phyloP scores from a whole-genome alignment of 1,140 invertebrate species.

The Bombus haemorrhoidalis region DNA sequence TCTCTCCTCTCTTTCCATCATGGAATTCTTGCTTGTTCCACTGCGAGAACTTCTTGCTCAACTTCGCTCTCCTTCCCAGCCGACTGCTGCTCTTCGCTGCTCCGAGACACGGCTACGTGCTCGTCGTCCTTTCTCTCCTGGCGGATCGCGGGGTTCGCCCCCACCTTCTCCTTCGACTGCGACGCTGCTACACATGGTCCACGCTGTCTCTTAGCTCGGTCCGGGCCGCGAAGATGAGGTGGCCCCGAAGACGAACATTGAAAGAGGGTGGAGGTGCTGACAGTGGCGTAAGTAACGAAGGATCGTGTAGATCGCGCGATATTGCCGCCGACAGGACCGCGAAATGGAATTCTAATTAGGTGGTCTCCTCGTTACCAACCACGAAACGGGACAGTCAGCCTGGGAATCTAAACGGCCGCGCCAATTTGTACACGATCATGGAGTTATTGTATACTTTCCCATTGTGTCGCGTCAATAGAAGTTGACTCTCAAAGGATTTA shows the following conservation, averaged over 20 bases:
- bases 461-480: neutral
- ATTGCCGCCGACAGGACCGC: conserved; percentile 33
- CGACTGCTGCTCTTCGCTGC: conserved; percentile 25
- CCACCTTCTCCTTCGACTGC: neutral
- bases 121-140: conserved; percentile 53
- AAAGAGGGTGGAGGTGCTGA: conserved; percentile 55
- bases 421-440: conserved; percentile 29
- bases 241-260: conserved; percentile 60
- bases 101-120: conserved; percentile 64
- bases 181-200: conserved; percentile 41
- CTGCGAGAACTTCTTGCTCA: conserved; percentile 23
- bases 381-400: neutral
- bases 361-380: conserved; percentile 11
- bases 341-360: conserved; percentile 53
- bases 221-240: conserved; percentile 67
- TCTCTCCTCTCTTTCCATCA: conserved; percentile 30
- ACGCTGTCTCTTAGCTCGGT: conserved; percentile 43
- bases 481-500: neutral
- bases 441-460: conserved; percentile 2
- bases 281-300: conserved; percentile 67
- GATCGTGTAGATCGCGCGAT: conserved; percentile 57
- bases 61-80: conserved; percentile 29
- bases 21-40: conserved; percentile 10
- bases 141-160: neutral
- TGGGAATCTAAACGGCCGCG: neutral